Base-by-base conservation (phyloP, 2,888 invertebrate genomes). In the Xylocampa areola region DNA sequence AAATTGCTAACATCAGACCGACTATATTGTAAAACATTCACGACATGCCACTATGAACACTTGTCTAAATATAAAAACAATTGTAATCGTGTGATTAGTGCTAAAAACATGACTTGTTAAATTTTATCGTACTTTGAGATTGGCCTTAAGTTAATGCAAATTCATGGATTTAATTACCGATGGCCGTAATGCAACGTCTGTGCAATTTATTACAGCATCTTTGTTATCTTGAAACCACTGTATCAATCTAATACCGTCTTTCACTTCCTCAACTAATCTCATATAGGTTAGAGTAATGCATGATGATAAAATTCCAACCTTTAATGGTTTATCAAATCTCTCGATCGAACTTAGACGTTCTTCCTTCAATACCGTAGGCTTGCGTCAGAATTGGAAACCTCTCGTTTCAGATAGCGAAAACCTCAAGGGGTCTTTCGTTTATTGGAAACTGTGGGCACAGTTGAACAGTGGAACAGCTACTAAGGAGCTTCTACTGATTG, bases 401-500 rank as follows among this genome's bases (percentile, higher is more conserved):
- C 91, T 93, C 86, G 82, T 94, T 94, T 92, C 94, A 94, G 94
- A 94, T 93, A 89, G 88, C 85, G 90, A 89, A 87, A 86, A 85
- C 88, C 89, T 88, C 86, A 87, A 79, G 61, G 86, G 84, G 90
- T 88, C 89, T 91, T 91, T 92, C 90, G 89, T 86, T 86, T 84
- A 82, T 84, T 87, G 90, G 89, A 82, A 84, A 86, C 86, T 75
- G 82, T 88, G 88, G 86, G 77, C 86, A 88, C 88, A 79, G 85
- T 86, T 88, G 88, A 86, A 86, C 85, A 80, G 84, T 81, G 85
- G 89, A 85, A 84, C 85, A 63, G 83, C 91, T 90, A 89, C 91
- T 94, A 94, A 93, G 92, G 92, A 91, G 92, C 89, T 92, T 91
- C 92, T 93, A 84, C 93, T 94, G 90, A 92, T 94, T 94, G 87